phyloP scores from a whole-genome alignment of 2,113 vertebrate genomes.

The Pollimyrus isidori region DNA sequence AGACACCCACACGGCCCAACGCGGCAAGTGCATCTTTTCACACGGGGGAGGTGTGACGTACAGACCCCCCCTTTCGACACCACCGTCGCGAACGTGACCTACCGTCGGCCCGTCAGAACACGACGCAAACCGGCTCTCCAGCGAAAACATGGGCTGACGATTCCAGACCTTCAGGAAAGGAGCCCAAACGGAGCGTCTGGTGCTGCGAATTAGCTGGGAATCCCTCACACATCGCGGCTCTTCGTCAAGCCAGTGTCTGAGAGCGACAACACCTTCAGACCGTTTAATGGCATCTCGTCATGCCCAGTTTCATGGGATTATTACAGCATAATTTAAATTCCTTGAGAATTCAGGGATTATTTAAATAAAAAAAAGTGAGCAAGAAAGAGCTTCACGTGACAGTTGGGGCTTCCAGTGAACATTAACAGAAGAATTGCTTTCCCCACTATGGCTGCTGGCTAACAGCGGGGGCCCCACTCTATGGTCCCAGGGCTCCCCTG shows the following conservation, averaged over 20 bases:
- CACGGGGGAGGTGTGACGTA: not conserved
- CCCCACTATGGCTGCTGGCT: not conserved
- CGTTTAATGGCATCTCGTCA: not conserved
- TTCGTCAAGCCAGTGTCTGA: not conserved
- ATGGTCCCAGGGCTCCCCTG: not conserved
- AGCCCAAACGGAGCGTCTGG: not conserved
- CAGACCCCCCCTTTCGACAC: not conserved
- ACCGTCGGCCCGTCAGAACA: not conserved
- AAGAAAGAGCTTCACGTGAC: not conserved
- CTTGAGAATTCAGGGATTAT: not conserved
- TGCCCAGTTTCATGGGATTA: not conserved
- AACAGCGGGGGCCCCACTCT: not conserved
- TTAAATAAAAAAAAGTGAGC: too few relatives aligned
- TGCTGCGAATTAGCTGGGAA: not conserved
- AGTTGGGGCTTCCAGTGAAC: not conserved
- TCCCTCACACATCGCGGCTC: not conserved
- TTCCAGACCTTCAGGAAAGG: not conserved
- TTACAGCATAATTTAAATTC: not conserved
- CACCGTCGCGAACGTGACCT: not conserved
- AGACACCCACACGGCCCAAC: not conserved
- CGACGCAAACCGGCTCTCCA: too few relatives aligned
- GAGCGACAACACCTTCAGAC: not conserved
- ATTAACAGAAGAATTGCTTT: not conserved
- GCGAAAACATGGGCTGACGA: not conserved
- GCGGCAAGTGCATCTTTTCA: not conserved